These are phyloP conservation scores for Pegoplata infirma DNA, from an alignment of 2,888 invertebrate genomes.

Conservation along the genomic window DNA sequence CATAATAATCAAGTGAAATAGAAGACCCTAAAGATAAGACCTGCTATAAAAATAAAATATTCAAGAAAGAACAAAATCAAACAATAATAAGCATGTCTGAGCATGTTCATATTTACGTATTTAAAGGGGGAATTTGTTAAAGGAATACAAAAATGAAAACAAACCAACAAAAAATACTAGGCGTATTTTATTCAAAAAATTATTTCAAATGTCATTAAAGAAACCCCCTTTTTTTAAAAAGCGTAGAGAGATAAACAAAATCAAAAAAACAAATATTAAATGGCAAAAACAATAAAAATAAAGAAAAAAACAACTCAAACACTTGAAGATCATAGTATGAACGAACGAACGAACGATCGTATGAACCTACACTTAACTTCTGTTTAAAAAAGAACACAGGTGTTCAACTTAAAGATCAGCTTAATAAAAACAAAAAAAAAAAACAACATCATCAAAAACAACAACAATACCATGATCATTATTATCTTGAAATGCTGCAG, in stretches of 20 bases:
- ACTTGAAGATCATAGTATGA: slow-evolving; percentile 47
- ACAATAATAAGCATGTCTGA: slow-evolving; percentile 48
- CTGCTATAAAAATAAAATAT: neutral
- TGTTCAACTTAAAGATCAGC: slow-evolving; percentile 63
- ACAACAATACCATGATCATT: slow-evolving; percentile 52
- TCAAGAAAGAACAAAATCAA: slow-evolving; percentile 6
- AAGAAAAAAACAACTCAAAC: slow-evolving; percentile 18
- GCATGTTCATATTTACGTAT: slow-evolving; percentile 40
- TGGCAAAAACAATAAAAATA: slow-evolving; percentile 50
- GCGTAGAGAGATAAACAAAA: slow-evolving; percentile 28
- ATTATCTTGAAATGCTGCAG: slow-evolving; percentile 45
- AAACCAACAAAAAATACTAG: slow-evolving; percentile 26
- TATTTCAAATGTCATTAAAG: slow-evolving; percentile 56
- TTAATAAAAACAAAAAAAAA: slow-evolving; percentile 31
- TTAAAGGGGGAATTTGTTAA: slow-evolving; percentile 12
- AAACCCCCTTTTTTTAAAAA: slow-evolving; percentile 23
- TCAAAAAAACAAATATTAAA: slow-evolving; percentile 55
- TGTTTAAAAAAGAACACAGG: slow-evolving; percentile 61
- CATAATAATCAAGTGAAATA: slow-evolving; percentile 24
- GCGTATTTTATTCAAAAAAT: slow-evolving; percentile 42
- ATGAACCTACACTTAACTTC: slow-evolving; percentile 59
- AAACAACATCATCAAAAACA: slow-evolving; percentile 44
- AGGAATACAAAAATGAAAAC: slow-evolving; percentile 3
- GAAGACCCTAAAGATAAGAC: slow-evolving; percentile 40
- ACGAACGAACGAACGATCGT: slow-evolving; percentile 13